A percentile compares a stretch with the other conserved stretches of the same genome.
Conservation (phyloP, 2,113 vertebrate species). For the Progne subis region DNA sequence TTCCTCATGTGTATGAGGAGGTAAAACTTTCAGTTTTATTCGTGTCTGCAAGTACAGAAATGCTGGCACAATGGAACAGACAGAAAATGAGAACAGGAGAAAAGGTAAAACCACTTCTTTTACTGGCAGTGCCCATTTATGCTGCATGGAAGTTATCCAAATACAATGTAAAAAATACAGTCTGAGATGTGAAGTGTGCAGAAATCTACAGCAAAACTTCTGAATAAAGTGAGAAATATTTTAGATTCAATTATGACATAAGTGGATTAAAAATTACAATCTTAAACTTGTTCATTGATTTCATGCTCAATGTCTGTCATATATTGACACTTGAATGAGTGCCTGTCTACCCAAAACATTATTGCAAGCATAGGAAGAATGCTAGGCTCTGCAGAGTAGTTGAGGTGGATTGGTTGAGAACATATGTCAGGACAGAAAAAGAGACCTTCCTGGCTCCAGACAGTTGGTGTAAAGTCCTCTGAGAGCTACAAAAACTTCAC, state of each 20-base stretch:
- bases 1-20: neutral
- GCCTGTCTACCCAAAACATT: constrained; percentile 8
- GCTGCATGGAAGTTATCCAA: neutral
- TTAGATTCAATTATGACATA: neutral
- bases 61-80: neutral
- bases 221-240: neutral
- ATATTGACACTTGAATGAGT: neutral
- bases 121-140: neutral
- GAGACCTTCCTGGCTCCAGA: neutral
- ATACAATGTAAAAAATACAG: neutral
- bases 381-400: neutral
- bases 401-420: neutral
- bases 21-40: neutral
- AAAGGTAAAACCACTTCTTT: neutral
- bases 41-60: neutral
- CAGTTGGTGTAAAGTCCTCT: neutral
- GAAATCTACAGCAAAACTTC: neutral
- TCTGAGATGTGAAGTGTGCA: neutral
- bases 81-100: neutral
- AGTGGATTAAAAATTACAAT: neutral
- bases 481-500: neutral
- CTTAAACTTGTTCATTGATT: neutral
- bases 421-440: neutral
- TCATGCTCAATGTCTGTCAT: neutral
- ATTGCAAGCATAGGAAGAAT: neutral